phyloP scores from a whole-genome alignment of 2,888 invertebrate genomes.

The Galerucella calmariensis region DNA sequence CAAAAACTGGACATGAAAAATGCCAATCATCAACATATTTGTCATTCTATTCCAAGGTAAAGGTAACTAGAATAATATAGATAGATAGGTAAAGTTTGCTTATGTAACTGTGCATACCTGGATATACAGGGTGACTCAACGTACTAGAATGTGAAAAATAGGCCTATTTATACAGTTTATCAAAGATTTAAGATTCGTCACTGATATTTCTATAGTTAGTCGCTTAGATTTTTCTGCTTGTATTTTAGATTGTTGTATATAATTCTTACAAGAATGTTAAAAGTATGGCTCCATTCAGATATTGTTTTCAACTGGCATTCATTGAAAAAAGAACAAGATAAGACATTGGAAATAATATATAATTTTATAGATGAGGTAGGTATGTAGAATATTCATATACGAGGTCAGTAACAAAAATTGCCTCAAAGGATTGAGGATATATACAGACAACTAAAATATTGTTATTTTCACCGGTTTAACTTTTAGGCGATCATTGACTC shows the following conservation, averaged over 20 bases:
- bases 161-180: too few relatives aligned
- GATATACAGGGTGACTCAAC: too few relatives aligned
- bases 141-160: too few relatives aligned
- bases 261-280: slow-evolving; percentile 48
- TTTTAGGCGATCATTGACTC: slow-evolving; percentile 41
- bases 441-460: too few relatives aligned
- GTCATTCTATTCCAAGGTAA: slow-evolving; percentile 1
- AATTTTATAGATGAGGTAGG: slow-evolving; percentile 43
- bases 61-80: too few relatives aligned
- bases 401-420: not conserved
- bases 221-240: not conserved
- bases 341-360: slow-evolving; percentile 24
- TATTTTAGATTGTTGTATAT: slow-evolving; percentile 48
- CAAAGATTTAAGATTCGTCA: too few relatives aligned
- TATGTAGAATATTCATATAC: slow-evolving; percentile 8
- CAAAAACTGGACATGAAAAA: slow-evolving; percentile 20
- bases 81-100: too few relatives aligned
- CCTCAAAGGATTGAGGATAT: too few relatives aligned
- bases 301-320: slow-evolving; percentile 46
- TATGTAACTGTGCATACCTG: too few relatives aligned
- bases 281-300: slow-evolving; percentile 50
- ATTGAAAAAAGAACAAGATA: slow-evolving; percentile 39
- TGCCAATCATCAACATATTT: not conserved
- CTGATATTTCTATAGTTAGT: not conserved
- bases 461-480: not conserved